Evolutionary conservation across 1,140 invertebrate genomes (phyloP).

Genomic region (Luehdorfia chinensis): DNA sequence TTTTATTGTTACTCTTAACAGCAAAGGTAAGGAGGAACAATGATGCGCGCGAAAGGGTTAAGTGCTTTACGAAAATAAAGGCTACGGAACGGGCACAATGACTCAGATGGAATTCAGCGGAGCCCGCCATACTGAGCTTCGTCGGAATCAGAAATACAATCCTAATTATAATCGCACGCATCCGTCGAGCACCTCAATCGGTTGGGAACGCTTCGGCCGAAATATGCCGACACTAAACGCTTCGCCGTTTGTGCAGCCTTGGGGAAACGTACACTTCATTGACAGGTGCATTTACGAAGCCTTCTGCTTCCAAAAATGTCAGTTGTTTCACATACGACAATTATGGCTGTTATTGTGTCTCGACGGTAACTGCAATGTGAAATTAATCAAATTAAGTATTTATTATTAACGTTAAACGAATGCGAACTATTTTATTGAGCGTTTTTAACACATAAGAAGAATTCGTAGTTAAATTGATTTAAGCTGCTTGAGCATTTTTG

Average conservation of each 20-base stretch:
- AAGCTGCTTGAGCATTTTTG: too few relatives aligned
- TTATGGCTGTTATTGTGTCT: too few relatives aligned
- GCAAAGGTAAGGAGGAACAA: constrained; percentile 53
- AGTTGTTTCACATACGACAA: background rate
- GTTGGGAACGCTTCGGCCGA: constrained; percentile 52
- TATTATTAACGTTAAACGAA: background rate
- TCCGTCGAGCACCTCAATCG: constrained; percentile 72
- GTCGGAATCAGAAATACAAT: constrained; percentile 77
- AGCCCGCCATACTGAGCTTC: constrained; percentile 69
- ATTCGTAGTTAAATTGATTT: too few relatives aligned
- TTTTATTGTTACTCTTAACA: constrained; percentile 31
- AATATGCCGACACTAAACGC: constrained; percentile 28
- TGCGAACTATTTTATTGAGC: too few relatives aligned
- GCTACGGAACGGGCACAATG: constrained; percentile 73
- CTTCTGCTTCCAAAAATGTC: constrained; percentile 3
- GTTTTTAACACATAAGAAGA: too few relatives aligned
- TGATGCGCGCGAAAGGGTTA: constrained; percentile 65
- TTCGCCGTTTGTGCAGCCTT: constrained; percentile 4
- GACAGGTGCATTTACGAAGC: constrained; percentile 4
- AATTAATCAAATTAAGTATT: too few relatives aligned
- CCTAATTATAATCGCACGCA: constrained; percentile 77
- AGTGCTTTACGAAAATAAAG: constrained; percentile 75
- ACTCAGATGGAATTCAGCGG: constrained; percentile 74
- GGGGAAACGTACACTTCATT: constrained; percentile 1
- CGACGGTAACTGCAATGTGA: too few relatives aligned